These are phyloP conservation scores for Cheilosia impressa DNA, from an alignment of 2,888 invertebrate species.

Conservation along the genomic window DNA sequence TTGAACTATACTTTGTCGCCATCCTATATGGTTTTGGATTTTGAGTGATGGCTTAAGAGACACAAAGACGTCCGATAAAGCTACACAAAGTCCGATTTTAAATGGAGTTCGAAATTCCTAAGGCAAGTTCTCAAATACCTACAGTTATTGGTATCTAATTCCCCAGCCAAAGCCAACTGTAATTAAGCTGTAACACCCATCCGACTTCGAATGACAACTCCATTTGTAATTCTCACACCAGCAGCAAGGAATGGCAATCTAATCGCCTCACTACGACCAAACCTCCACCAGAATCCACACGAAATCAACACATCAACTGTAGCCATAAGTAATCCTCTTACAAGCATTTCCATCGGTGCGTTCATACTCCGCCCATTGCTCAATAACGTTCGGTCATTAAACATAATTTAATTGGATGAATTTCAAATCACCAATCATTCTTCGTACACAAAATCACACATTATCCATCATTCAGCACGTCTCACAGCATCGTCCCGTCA, in stretches of 20 bases:
- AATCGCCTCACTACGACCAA: constrained; percentile 25
- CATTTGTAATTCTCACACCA: background rate
- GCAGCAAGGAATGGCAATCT: background rate
- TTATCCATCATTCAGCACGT: constrained; percentile 45
- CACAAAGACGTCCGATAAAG: too few species aligned
- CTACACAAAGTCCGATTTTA: too few species aligned
- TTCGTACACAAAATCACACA: constrained; percentile 17
- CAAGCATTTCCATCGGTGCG: constrained; percentile 7
- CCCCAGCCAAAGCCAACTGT: background rate
- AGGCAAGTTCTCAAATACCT: background rate
- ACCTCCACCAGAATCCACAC: constrained; percentile 4
- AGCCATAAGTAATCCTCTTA: constrained; percentile 32
- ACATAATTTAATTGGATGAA: constrained; percentile 58
- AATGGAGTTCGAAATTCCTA: too few species aligned
- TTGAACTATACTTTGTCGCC: background rate
- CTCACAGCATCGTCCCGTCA: constrained; percentile 19
- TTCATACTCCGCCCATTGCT: constrained; percentile 9
- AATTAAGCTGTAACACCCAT: constrained; percentile 11
- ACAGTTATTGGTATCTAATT: background rate
- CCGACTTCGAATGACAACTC: constrained; percentile 3
- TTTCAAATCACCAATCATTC: constrained; percentile 41
- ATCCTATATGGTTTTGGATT: too few species aligned
- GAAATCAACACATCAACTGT: constrained; percentile 28
- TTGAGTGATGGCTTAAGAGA: too few species aligned
- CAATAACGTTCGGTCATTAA: constrained; percentile 42